A percentile compares a stretch with the other conserved stretches of the same genome.
Conservation (phyloP, 2,797 vertebrate species). For the Chloroceryle amazona region DNA sequence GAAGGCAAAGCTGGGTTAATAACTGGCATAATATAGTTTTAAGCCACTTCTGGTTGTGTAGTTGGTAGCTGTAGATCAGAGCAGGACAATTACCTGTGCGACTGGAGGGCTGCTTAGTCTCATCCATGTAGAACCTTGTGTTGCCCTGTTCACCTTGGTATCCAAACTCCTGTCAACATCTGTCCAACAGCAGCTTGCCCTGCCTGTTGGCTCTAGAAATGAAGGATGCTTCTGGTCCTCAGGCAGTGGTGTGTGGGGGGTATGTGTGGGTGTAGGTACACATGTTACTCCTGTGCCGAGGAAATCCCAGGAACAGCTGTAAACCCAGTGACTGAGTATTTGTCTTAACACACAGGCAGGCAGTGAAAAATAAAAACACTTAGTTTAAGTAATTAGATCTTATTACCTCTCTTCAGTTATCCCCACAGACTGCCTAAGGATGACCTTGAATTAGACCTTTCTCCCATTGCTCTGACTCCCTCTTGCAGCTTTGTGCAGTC, state of each 20-base stretch:
- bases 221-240: neutral
- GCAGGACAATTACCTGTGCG: neutral
- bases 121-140: fast-evolving
- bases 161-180: neutral
- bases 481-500: neutral
- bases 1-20: neutral
- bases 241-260: neutral
- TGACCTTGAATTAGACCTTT: neutral
- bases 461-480: neutral
- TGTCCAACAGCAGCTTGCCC: neutral
- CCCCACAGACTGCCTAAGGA: neutral
- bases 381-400: neutral
- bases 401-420: fast-evolving
- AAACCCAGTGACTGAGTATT: neutral
- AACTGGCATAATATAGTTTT: neutral
- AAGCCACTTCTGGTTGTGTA: neutral
- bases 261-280: too few relatives aligned
- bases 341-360: neutral
- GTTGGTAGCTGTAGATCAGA: neutral
- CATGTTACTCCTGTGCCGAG: neutral
- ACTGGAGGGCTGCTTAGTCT: neutral
- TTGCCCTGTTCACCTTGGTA: neutral
- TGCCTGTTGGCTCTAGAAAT: neutral
- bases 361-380: fast-evolving
- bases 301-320: neutral